Percentiles rank a stretch among this genome's conserved stretches.
Evolutionary conservation across 1,140 invertebrate genomes (phyloP).

Genomic region (Ooceraea biroi): DNA sequence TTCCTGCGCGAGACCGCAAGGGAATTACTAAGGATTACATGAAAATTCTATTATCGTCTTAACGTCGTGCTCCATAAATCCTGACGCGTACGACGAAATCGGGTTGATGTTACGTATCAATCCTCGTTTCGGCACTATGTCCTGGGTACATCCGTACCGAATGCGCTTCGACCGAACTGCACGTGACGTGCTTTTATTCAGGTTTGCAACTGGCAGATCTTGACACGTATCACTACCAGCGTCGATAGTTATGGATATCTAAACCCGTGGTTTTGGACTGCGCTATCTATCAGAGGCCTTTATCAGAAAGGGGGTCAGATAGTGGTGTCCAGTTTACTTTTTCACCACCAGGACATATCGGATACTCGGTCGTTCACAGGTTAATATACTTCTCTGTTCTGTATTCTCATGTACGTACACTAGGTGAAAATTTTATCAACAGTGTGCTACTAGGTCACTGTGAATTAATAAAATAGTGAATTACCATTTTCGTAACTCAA

Average conservation of each 20-base stretch:
- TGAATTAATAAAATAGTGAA: not conserved
- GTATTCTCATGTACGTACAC: conserved; percentile 1
- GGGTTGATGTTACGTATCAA: conserved; percentile 75
- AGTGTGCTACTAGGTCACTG: not conserved
- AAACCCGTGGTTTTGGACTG: conserved; percentile 14
- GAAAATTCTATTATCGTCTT: conserved; percentile 87
- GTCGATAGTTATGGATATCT: conserved; percentile 50
- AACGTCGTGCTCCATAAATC: conserved; percentile 62
- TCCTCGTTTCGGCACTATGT: conserved; percentile 57
- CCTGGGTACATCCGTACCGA: not conserved
- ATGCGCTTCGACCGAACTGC: conserved; percentile 16
- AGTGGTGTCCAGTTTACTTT: conserved; percentile 34
- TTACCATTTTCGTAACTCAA: not conserved
- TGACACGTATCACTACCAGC: conserved; percentile 53
- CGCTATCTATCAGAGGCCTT: conserved; percentile 23
- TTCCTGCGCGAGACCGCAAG: conserved; percentile 79
- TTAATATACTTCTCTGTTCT: conserved; percentile 22
- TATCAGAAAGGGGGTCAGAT: conserved; percentile 38
- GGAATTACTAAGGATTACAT: conserved; percentile 86
- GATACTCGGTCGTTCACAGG: not conserved
- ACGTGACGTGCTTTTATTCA: conserved; percentile 47
- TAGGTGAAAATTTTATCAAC: not conserved
- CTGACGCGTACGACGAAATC: conserved; percentile 33
- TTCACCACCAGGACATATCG: conserved; percentile 18
- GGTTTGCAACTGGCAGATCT: conserved; percentile 51